Percentiles rank a stretch among this genome's conserved stretches.
Evolutionary conservation across 2,888 invertebrate species (phyloP).

Genomic region (Pasiphila rectangulata): DNA sequence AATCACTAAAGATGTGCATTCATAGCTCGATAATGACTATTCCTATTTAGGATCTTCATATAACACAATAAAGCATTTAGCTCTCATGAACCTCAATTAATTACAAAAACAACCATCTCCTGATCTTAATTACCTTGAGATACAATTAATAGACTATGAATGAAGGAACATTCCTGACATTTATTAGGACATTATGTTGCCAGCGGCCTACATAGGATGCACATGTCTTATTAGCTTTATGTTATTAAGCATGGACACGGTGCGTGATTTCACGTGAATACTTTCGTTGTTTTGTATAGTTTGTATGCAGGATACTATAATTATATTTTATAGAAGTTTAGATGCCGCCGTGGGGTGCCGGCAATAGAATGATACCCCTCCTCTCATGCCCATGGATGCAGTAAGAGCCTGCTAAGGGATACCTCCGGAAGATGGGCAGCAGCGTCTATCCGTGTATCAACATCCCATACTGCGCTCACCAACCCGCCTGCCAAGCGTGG

Average conservation of each 20-base stretch:
- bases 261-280: constrained; percentile 33
- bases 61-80: constrained; percentile 21
- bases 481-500: no score
- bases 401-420: no score
- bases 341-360: no score
- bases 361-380: no score
- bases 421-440: no score
- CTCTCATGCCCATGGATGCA: no score
- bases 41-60: constrained; percentile 9
- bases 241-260: constrained; percentile 37
- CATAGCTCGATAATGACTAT: background rate
- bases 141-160: constrained; percentile 34
- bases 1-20: background rate
- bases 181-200: constrained; percentile 36
- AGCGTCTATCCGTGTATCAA: no score
- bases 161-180: constrained; percentile 33
- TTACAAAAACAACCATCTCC: constrained; percentile 2
- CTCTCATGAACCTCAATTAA: constrained; percentile 37
- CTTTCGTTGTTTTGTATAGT: constrained; percentile 30
- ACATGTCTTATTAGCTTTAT: constrained; percentile 34
- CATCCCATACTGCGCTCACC: no score
- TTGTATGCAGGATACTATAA: constrained; percentile 21
- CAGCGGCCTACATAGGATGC: constrained; percentile 37
- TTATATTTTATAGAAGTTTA: no score
- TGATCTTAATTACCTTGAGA: constrained; percentile 28